phyloP scores from a whole-genome alignment of 2,797 vertebrate species.

The Enteromius mattozi region DNA sequence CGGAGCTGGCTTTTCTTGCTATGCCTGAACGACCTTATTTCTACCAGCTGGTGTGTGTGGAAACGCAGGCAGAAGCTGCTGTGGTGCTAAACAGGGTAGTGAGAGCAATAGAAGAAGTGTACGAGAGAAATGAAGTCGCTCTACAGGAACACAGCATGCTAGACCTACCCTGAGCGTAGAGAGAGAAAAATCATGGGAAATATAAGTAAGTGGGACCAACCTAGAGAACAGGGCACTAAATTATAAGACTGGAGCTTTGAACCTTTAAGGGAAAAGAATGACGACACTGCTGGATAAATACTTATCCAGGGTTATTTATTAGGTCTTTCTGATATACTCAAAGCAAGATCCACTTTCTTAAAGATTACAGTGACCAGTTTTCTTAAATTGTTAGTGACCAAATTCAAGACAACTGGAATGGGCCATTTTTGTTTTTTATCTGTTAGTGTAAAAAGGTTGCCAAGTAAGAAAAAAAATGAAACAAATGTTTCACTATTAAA shows the following conservation, averaged over 20 bases:
- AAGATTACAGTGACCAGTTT: not conserved
- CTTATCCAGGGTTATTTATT: not conserved
- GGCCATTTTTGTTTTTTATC: not conserved
- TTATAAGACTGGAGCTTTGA: not conserved
- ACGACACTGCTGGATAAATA: not conserved
- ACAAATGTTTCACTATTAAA: not conserved
- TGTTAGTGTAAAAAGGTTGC: not conserved
- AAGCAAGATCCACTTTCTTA: not conserved
- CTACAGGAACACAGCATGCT: constrained; percentile 79
- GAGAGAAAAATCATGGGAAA: not conserved
- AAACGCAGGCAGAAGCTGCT: constrained; percentile 72
- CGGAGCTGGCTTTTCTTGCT: constrained; percentile 83
- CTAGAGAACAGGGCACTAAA: not conserved
- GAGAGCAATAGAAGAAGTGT: constrained; percentile 75
- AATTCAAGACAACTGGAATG: not conserved
- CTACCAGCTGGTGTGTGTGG: constrained; percentile 78
- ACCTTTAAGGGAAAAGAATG: not conserved
- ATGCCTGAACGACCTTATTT: constrained; percentile 81
- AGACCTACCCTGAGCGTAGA: constrained; percentile 75
- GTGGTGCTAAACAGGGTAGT: constrained; percentile 73
- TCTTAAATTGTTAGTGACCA: not conserved
- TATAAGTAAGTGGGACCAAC: not conserved
- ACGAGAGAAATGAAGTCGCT: constrained; percentile 79
- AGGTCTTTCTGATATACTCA: not conserved
- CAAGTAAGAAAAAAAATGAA: not conserved